phyloP scores from a whole-genome alignment of 1,140 invertebrate genomes.

The Aradophagus sp. region DNA sequence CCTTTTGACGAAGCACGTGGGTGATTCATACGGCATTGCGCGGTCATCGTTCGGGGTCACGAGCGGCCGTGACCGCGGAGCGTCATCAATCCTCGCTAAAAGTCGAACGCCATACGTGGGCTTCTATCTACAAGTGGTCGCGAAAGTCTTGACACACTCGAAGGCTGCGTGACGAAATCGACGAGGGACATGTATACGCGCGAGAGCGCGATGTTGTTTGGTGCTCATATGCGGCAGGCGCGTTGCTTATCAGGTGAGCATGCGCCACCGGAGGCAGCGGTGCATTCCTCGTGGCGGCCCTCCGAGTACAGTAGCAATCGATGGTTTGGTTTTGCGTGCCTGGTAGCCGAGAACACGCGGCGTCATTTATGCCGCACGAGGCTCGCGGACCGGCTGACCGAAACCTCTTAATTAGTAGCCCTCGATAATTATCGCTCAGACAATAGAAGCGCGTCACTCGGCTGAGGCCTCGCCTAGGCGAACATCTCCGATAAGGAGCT shows the following conservation, averaged over 20 bases:
- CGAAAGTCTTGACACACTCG: constrained; percentile 10
- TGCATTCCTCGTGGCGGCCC: constrained; percentile 25
- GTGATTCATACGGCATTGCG: no score
- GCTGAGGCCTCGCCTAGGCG: constrained; percentile 59
- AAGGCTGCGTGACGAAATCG: constrained; percentile 11
- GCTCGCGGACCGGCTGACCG: no score
- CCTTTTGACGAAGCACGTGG: no score
- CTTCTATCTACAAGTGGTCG: constrained; percentile 2
- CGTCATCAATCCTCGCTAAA: no score
- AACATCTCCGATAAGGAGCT: constrained; percentile 64
- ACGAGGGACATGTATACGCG: constrained; percentile 48
- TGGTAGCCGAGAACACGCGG: constrained; percentile 60
- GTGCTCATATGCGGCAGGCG: constrained; percentile 72
- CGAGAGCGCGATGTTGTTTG: constrained; percentile 48
- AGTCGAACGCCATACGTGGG: no score
- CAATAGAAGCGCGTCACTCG: constrained; percentile 70
- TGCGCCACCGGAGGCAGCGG: constrained; percentile 24
- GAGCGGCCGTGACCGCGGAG: no score
- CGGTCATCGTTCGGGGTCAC: no score
- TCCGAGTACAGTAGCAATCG: background rate
- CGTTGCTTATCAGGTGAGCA: constrained; percentile 64
- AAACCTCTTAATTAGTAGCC: constrained; percentile 65
- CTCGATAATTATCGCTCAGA: constrained; percentile 67
- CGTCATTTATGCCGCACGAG: constrained; percentile 63
- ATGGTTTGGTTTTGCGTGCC: constrained; percentile 47